Percentiles rank a stretch among this genome's conserved stretches.
Evolutionary conservation across 2,797 vertebrate species (phyloP).

Genomic region (Malurus leucopterus): DNA sequence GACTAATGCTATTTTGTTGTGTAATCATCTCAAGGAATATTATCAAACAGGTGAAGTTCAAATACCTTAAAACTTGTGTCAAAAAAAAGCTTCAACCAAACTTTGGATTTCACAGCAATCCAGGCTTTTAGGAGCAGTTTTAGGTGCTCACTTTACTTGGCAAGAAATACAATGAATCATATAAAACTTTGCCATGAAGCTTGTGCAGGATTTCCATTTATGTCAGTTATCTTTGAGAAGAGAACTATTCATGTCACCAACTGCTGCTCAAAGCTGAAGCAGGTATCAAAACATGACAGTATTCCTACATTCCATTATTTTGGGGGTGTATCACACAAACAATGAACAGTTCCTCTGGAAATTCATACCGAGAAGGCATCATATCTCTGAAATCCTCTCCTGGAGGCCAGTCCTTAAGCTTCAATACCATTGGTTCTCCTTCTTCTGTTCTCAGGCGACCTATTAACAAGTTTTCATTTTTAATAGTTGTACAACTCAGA

Average conservation of each 20-base stretch:
- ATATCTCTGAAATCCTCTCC: slow-evolving; percentile 81
- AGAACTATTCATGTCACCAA: neutral
- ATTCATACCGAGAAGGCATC: slow-evolving; percentile 77
- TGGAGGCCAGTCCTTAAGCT: slow-evolving; percentile 81
- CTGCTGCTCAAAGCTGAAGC: neutral
- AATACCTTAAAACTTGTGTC: neutral
- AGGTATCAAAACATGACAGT: rapidly evolving
- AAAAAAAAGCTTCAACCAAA: neutral
- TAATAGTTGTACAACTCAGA: neutral
- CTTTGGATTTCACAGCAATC: neutral
- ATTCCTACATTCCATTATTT: neutral
- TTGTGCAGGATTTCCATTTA: neutral
- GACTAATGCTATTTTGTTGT: neutral
- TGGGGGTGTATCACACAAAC: neutral
- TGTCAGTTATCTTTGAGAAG: neutral
- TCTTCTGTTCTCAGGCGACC: slow-evolving; percentile 76
- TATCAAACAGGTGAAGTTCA: neutral
- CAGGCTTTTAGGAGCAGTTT: neutral
- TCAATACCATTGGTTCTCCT: slow-evolving; percentile 77
- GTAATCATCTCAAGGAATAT: neutral
- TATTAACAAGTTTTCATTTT: neutral
- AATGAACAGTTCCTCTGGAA: neutral
- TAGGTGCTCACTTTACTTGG: neutral
- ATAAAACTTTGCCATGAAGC: neutral
- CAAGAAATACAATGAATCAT: neutral